A percentile compares a stretch with the other conserved stretches of the same genome.
Evolutionary conservation across 2,888 invertebrate genomes (phyloP).

Genomic region (Herminia tarsipennalis): DNA sequence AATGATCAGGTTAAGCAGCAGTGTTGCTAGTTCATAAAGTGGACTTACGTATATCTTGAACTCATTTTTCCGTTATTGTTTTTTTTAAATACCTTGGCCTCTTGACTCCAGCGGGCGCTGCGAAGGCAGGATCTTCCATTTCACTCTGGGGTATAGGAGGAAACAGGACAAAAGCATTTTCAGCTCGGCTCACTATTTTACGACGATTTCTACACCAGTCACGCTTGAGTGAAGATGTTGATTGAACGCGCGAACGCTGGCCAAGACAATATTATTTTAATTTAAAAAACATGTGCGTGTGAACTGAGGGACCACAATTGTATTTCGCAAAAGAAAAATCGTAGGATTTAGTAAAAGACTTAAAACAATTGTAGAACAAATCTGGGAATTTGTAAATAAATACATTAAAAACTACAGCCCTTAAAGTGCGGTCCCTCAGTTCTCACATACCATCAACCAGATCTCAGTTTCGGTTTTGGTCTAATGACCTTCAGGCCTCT

Average conservation of each 20-base stretch:
- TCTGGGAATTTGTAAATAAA: too few relatives aligned
- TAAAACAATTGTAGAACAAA: too few relatives aligned
- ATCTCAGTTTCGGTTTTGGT: too few relatives aligned
- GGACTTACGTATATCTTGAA: background rate
- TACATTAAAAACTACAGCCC: too few relatives aligned
- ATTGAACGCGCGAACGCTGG: constrained; percentile 46
- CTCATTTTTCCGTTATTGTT: background rate
- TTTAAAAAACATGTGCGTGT: too few relatives aligned
- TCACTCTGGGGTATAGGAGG: constrained; percentile 47
- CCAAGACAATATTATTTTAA: background rate
- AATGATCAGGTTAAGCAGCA: background rate
- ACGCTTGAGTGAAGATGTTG: constrained; percentile 42
- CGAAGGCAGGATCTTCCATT: constrained; percentile 60
- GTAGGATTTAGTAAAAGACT: too few relatives aligned
- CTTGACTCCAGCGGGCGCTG: constrained; percentile 47
- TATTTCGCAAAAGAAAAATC: background rate
- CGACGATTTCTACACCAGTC: constrained; percentile 57
- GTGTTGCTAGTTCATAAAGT: background rate
- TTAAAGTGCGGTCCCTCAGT: too few relatives aligned
- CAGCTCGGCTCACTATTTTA: constrained; percentile 42
- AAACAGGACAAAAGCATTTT: constrained; percentile 58
- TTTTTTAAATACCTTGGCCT: constrained; percentile 58
- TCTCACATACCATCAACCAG: too few relatives aligned
- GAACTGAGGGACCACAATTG: too few relatives aligned
- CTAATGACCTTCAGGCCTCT: too few relatives aligned